Evolutionary conservation across 1,140 invertebrate genomes (phyloP).

Genomic region (Bombus balteatus): DNA sequence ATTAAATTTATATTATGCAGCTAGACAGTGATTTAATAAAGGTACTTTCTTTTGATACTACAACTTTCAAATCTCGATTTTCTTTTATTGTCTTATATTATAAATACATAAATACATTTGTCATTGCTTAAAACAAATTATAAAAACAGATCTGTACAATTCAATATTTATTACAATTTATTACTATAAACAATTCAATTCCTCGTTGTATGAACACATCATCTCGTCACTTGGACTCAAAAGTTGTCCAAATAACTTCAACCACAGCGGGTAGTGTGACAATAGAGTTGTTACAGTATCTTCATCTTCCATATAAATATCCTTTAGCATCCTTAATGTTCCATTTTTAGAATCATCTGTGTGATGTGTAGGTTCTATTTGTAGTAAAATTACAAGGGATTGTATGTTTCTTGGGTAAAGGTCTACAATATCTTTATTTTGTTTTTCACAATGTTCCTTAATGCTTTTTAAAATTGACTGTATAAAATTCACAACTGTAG

Average conservation of each 20-base stretch:
- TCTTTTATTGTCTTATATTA: neutral
- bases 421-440: constrained; percentile 66
- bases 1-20: constrained; percentile 50
- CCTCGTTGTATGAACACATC: neutral
- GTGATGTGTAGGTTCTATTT: constrained; percentile 71
- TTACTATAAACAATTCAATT: neutral
- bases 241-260: constrained; percentile 55
- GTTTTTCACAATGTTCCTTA: constrained; percentile 46
- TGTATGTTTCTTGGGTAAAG: constrained; percentile 75
- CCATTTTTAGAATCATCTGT: constrained; percentile 66
- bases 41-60: constrained; percentile 49
- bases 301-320: constrained; percentile 64
- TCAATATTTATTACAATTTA: neutral
- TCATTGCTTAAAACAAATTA: neutral
- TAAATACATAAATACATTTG: neutral
- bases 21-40: constrained; percentile 43
- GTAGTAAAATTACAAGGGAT: constrained; percentile 71
- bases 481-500: constrained; percentile 70
- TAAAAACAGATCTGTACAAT: neutral
- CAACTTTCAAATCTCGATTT: constrained; percentile 25
- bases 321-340: constrained; percentile 58
- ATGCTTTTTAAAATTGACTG: constrained; percentile 67
- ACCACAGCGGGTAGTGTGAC: constrained; percentile 76
- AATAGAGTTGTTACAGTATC: constrained; percentile 70
- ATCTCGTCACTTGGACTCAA: neutral